Evolutionary conservation across 2,797 vertebrate species (phyloP).

Genomic region (Coregonus ussuriensis): DNA sequence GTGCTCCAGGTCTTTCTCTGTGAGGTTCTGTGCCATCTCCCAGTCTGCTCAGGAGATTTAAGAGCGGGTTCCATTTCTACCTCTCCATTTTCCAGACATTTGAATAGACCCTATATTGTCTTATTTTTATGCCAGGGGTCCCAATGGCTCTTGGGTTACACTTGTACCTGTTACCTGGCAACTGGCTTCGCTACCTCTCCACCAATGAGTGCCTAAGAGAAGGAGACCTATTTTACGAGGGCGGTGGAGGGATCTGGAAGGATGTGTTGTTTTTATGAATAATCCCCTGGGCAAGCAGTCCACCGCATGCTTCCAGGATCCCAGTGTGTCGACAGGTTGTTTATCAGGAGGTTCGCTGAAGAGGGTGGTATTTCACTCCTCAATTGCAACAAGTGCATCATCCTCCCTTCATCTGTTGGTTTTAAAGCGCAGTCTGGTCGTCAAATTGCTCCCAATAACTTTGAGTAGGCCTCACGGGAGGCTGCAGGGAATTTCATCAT

Average conservation of each 20-base stretch:
- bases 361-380: slow-evolving; percentile 22
- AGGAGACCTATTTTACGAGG: slow-evolving; percentile 15
- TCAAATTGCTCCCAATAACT: slow-evolving; percentile 25
- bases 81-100: neutral
- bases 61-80: neutral
- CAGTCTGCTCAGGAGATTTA: slow-evolving; percentile 12
- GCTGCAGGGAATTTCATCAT: slow-evolving; percentile 34
- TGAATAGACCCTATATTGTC: neutral
- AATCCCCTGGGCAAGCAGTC: slow-evolving; percentile 4
- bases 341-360: slow-evolving; percentile 26
- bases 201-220: slow-evolving; percentile 5
- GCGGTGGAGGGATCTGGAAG: slow-evolving; percentile 6
- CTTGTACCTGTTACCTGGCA: slow-evolving; percentile 40
- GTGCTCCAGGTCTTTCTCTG: neutral
- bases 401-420: neutral
- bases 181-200: neutral
- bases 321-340: slow-evolving; percentile 28
- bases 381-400: neutral
- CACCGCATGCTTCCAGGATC: slow-evolving; percentile 12
- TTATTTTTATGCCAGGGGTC: neutral
- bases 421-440: neutral
- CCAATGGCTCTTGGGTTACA: slow-evolving; percentile 8
- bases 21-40: neutral
- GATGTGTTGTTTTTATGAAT: slow-evolving; percentile 27
- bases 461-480: slow-evolving; percentile 30